Evolutionary conservation across 2,797 vertebrate species (phyloP), one percentile per base, ranked within the genome.

Genomic region (Acipenser oxyrinchus): DNA sequence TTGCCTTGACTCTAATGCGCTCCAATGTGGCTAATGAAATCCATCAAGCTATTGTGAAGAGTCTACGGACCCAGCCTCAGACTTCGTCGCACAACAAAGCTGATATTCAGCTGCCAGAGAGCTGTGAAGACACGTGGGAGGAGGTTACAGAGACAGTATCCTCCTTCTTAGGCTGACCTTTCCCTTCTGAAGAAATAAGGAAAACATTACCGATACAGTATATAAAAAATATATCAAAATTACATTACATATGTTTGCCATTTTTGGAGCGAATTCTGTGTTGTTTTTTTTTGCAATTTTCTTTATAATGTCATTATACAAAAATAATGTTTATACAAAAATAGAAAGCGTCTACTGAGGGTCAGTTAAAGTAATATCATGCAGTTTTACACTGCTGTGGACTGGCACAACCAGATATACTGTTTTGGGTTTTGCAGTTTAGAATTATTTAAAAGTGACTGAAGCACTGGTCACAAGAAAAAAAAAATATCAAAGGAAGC

Each of bases 11-110:
- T 51, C 72, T 18, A 66, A 75, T 69, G 76, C 60, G 49, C 71
- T 82, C 70, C 70, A 57, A 15, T 72, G 79, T 80, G 75, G 79
- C 75, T 79, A 76, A 70, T 1, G 52, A 77, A 78, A 74, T 69
- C 74, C 72, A 79, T 70, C 70, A 72, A 71, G 71, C 62, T 73
- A 6, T 76, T 75, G 60, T 62, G 37, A 13, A 62, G 60, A 62
- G 60, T 18, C 60, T 62, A 13, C 37, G 18, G 15, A 37, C 10
- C 8, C 60, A 37, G n/a, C 60, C 60, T 62, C 48, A 48, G 60
- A 37, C 48, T 62, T 48, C 37, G 60, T 48, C 10, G 37, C 37
- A 23, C 18, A 62, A 62, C 60, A 62, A 62, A 62, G 60, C 23
- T 62, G 68, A 79, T 60, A 61, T 53, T 62, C 48, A 71, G 79